phyloP scores from a whole-genome alignment of 2,888 invertebrate species.

The Apamea sordens region DNA sequence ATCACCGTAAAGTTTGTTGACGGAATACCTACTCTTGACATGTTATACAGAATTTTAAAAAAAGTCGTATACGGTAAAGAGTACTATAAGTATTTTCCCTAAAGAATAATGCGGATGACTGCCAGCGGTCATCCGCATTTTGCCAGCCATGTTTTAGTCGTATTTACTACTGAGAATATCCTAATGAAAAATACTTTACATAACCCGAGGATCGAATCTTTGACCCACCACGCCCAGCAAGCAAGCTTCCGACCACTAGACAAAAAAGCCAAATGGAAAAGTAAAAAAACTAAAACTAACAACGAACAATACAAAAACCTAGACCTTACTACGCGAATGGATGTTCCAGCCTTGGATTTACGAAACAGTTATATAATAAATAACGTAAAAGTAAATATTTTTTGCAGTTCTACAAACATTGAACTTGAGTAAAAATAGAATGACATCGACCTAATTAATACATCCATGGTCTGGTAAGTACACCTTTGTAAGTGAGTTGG shows the following conservation, averaged over 20 bases:
- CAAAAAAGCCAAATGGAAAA: not conserved
- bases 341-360: slow-evolving; percentile 60
- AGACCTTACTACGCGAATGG: slow-evolving; percentile 55
- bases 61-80: not conserved
- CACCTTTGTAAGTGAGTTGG: slow-evolving; percentile 69
- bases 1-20: too few species aligned
- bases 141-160: not conserved
- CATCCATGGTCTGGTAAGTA: slow-evolving; percentile 82
- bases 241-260: not conserved
- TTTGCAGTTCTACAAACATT: slow-evolving; percentile 69
- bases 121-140: not conserved
- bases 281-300: slow-evolving; percentile 8
- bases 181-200: not conserved
- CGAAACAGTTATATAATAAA: slow-evolving; percentile 61
- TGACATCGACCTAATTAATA: slow-evolving; percentile 82
- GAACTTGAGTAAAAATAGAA: slow-evolving; percentile 77
- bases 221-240: not conserved
- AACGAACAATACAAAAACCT: slow-evolving; percentile 34
- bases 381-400: slow-evolving; percentile 48
- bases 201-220: not conserved
- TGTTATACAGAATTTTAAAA: too few species aligned
- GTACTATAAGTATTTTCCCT: not conserved
- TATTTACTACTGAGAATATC: not conserved
- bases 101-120: not conserved
- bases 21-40: too few species aligned